Base-by-base conservation (phyloP, 2,888 invertebrate species). In the Macaria liturata region DNA sequence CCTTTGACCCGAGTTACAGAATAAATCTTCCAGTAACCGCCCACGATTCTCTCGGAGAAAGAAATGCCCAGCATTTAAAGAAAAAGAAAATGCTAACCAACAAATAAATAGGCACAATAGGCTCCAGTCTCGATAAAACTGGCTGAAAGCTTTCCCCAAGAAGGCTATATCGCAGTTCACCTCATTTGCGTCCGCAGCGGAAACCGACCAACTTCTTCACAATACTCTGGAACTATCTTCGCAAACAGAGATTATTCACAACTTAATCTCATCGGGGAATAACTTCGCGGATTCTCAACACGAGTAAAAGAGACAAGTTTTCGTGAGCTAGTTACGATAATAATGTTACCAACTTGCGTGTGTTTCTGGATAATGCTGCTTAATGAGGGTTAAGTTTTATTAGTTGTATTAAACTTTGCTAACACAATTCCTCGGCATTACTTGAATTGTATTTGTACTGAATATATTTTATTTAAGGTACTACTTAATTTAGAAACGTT, bases 221-320 rank as follows among this genome's bases (percentile, higher is more conserved):
- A 51, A 51, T 45, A 46, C 37, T 32, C 51, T 48, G 39, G 47
- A 20, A 52, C 57, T 52, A 48, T 48, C 45, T 58, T 61, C 34
- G 49, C 59, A 49, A 64, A 60, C 58, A 59, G 43, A 57, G 49
- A 62, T 62, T 57, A 62, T 53, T 64, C 54, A 53, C 49, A 60
- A 61, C 49, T 61, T 62, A 50, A 48, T 58, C 50, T 50, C 61
- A 40, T 49, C 57, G 47, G 59, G 47, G 64, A 59, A 55, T 56
- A 46, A 37, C 50, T 56, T 50, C n/a, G 42, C 40, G 42, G 40
- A 43, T 9, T 46, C 50, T 31, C 43, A 45, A 42, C n/a, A 34
- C 45, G 49, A 32, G 37, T 40, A 47, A 42, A 49, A 42, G 9
- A 57, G 32, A 53, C 20, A 44, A 49, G 50, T 42, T 49, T 5